Percentiles rank a stretch among this genome's conserved stretches.
Conservation (phyloP, 2,888 invertebrate species). For the Linhomoeus sp. region DNA sequence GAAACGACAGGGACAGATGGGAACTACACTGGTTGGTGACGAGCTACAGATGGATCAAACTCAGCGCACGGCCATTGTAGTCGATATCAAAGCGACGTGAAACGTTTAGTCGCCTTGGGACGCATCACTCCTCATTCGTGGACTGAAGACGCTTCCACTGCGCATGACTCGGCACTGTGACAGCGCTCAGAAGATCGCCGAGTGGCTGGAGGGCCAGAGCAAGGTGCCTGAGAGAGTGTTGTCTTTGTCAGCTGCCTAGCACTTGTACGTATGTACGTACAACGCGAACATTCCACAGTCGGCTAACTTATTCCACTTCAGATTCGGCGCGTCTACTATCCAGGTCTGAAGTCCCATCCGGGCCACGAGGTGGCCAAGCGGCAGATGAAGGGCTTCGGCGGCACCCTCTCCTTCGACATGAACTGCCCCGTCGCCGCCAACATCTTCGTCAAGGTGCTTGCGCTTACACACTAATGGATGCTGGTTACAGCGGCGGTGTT, state of each 20-base stretch:
- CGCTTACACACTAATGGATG: neutral
- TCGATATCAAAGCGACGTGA: too few species aligned
- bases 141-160: conserved; percentile 14
- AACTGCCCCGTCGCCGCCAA: conserved; percentile 10
- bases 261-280: too few species aligned
- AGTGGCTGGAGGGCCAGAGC: conserved; percentile 12
- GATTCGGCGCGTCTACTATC: conserved; percentile 11
- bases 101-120: too few species aligned
- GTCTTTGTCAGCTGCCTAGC: too few species aligned
- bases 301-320: too few species aligned
- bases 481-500: neutral
- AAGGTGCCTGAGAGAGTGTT: too few species aligned
- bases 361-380: conserved; percentile 10
- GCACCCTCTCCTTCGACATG: conserved; percentile 16
- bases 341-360: conserved; percentile 15
- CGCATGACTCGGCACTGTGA: conserved; percentile 11
- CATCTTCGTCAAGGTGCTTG: conserved; percentile 5
- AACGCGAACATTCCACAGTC: too few species aligned
- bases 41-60: too few species aligned
- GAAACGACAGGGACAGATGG: neutral
- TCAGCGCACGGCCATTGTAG: too few species aligned
- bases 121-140: too few species aligned
- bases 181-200: conserved; percentile 11
- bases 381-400: conserved; percentile 10
- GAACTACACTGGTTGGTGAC: neutral